Percentiles rank a stretch among this genome's conserved stretches.
phyloP scores from a whole-genome alignment of 1,140 invertebrate genomes.

The Araneus ventricosus region DNA sequence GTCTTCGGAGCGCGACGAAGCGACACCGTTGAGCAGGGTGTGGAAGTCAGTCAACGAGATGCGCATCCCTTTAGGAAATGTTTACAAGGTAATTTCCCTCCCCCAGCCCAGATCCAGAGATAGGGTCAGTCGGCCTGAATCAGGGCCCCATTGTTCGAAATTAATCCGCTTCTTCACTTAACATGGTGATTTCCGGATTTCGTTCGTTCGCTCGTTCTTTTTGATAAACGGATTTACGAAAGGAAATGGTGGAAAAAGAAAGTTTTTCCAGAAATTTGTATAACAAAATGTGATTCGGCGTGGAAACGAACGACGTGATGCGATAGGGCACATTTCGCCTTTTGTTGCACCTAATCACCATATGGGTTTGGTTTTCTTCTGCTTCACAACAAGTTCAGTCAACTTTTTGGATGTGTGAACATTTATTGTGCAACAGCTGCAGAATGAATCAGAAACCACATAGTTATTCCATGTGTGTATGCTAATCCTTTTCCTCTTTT shows the following conservation, averaged over 20 bases:
- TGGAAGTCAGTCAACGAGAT: slow-evolving; percentile 51
- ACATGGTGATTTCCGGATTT: slow-evolving; percentile 66
- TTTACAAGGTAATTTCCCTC: slow-evolving; percentile 65
- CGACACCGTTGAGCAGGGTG: slow-evolving; percentile 4
- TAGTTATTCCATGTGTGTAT: not conserved
- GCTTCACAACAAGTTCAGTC: slow-evolving; percentile 39
- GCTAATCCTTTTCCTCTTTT: not conserved
- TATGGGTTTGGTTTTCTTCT: slow-evolving; percentile 1
- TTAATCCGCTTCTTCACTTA: slow-evolving; percentile 66
- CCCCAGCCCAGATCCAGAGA: slow-evolving; percentile 38
- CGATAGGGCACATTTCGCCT: not conserved
- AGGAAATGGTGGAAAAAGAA: slow-evolving; percentile 53
- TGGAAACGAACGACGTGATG: slow-evolving; percentile 43
- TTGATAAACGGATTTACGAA: slow-evolving; percentile 63
- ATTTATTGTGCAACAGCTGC: not conserved
- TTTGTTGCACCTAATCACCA: slow-evolving; percentile 42
- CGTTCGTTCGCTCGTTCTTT: not conserved
- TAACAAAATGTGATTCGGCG: slow-evolving; percentile 60
- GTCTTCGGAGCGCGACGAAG: slow-evolving; percentile 22
- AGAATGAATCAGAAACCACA: not conserved
- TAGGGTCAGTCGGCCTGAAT: slow-evolving; percentile 46
- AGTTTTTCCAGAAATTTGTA: slow-evolving; percentile 60
- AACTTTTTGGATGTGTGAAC: slow-evolving; percentile 43
- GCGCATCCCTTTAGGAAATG: slow-evolving; percentile 66
- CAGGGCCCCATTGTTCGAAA: slow-evolving; percentile 55